phyloP scores from a whole-genome alignment of 2,797 vertebrate species.

The Triplophysa bombifrons region DNA sequence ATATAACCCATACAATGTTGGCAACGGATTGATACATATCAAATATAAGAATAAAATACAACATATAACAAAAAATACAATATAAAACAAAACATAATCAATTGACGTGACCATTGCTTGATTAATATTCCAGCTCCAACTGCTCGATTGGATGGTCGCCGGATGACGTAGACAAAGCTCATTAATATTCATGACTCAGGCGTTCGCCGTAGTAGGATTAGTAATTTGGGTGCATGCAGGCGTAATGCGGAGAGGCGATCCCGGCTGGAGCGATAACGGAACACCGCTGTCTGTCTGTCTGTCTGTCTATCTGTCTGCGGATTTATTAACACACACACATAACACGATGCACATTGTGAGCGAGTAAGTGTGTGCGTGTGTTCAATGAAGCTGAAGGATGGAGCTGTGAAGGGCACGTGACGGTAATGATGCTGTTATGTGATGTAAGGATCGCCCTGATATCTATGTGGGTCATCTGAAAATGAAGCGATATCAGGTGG shows the following conservation, averaged over 20 bases:
- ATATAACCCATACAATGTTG: no score
- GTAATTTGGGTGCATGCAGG: constrained; percentile 65
- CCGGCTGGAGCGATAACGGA: constrained; percentile 70
- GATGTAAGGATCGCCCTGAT: constrained; percentile 33
- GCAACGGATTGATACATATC: not conserved
- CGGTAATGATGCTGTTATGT: constrained; percentile 60
- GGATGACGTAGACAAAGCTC: not conserved
- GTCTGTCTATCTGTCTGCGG: not conserved
- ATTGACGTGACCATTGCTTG: not conserved
- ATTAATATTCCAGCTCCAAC: constrained; percentile 11
- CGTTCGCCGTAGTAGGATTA: constrained; percentile 29
- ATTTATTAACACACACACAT: constrained; percentile 9
- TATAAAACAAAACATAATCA: not conserved
- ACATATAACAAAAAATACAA: not conserved
- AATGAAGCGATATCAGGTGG: constrained; percentile 44
- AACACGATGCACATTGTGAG: not conserved
- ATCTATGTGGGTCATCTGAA: constrained; percentile 71
- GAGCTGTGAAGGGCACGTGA: constrained; percentile 72
- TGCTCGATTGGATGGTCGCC: not conserved
- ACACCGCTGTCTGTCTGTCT: not conserved
- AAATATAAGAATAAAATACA: not conserved
- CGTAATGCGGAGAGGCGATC: constrained; percentile 77
- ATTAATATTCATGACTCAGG: not conserved
- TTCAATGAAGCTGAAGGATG: constrained; percentile 52
- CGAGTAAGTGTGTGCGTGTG: not conserved